Conservation (phyloP, 2,113 vertebrate species). For the Trichomycterus rosablanca region DNA sequence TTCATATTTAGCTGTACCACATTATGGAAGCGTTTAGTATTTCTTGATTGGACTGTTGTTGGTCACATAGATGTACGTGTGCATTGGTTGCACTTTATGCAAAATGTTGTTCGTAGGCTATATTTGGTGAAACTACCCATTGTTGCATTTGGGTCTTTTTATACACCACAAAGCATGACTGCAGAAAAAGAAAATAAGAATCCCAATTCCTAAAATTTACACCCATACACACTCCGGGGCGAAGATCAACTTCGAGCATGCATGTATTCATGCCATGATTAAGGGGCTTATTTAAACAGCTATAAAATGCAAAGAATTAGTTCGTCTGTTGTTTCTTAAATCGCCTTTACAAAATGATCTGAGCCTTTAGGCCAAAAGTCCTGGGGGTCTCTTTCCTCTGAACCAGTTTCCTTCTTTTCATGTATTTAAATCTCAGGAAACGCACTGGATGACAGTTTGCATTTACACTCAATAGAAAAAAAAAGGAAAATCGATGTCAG, state of each 20-base stretch:
- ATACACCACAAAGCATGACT: no score
- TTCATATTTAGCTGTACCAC: no score
- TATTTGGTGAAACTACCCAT: no score
- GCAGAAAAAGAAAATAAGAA: no score
- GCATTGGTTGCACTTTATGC: no score
- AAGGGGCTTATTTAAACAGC: neutral
- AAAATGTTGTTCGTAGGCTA: no score
- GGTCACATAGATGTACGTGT: no score
- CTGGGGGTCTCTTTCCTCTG: neutral
- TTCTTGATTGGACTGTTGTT: no score
- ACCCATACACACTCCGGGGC: no score
- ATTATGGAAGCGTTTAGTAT: no score
- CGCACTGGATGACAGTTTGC: neutral
- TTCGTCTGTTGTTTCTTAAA: slow-evolving; percentile 2
- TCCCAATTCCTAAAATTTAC: no score
- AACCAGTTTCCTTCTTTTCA: neutral
- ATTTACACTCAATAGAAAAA: neutral
- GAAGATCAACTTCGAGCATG: neutral
- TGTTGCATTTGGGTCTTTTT: no score
- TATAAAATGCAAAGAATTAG: slow-evolving; percentile 33
- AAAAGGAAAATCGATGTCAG: neutral
- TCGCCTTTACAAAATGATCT: slow-evolving; percentile 15
- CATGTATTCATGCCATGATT: slow-evolving; percentile 23
- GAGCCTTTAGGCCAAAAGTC: slow-evolving; percentile 19
- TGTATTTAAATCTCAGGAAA: neutral